Conservation (phyloP, 2,113 vertebrate species). For the Nothocercus julius region DNA sequence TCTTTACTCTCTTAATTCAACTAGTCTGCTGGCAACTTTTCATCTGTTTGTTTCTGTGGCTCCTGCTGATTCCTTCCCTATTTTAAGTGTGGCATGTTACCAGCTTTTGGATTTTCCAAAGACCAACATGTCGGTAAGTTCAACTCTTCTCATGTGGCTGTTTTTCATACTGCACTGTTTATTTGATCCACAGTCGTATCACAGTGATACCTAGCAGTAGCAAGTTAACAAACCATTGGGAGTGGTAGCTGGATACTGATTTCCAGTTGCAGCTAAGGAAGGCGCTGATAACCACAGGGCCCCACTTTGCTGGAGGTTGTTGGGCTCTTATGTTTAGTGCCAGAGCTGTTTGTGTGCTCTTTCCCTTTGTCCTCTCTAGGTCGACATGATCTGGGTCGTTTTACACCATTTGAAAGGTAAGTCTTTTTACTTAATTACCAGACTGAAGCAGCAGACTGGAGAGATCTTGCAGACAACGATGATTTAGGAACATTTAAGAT, state of each 20-base stretch:
- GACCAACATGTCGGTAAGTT: background rate
- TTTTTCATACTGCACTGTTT: background rate
- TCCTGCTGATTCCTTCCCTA: background rate
- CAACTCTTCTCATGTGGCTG: accelerated
- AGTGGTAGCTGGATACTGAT: background rate
- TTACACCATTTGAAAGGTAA: background rate
- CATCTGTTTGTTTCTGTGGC: background rate
- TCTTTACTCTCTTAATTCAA: background rate
- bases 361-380: background rate
- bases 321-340: background rate
- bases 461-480: background rate
- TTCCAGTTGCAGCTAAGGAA: background rate
- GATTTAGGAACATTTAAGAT: background rate
- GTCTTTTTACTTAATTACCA: background rate
- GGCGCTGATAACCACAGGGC: background rate
- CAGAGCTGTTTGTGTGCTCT: background rate
- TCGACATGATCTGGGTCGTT: background rate
- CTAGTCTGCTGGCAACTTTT: background rate
- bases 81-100: background rate
- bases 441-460: background rate
- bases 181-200: background rate
- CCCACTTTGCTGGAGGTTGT: accelerated
- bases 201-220: background rate
- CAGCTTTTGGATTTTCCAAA: background rate
- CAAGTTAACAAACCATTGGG: background rate